Conservation (phyloP, 2,113 vertebrate species). For the Eclectus roratus region DNA sequence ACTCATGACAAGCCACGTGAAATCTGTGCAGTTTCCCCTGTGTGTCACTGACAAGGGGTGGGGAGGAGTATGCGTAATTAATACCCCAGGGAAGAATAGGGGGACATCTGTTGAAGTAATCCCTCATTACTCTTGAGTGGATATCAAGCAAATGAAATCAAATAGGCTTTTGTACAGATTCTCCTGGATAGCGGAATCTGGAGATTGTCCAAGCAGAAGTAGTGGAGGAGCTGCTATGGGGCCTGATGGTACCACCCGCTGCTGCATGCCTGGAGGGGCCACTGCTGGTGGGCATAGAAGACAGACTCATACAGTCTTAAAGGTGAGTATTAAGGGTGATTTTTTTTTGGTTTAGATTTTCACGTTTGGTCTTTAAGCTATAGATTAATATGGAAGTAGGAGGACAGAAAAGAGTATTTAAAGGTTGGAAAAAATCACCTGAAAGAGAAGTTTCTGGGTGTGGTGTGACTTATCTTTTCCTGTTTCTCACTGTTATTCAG, state of each 20-base stretch:
- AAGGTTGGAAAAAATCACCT: conserved; percentile 38
- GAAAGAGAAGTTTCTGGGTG: conserved; percentile 11
- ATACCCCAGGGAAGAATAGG: not conserved
- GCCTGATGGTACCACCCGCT: not conserved
- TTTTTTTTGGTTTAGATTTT: not conserved
- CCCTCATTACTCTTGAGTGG: not conserved
- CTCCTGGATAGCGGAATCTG: not conserved
- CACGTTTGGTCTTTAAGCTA: not conserved
- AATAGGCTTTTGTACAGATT: not conserved
- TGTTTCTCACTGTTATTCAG: conserved; percentile 35
- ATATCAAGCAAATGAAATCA: not conserved
- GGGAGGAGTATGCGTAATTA: not conserved
- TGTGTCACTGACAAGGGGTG: not conserved
- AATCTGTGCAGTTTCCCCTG: not conserved
- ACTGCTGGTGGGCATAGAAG: not conserved
- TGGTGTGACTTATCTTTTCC: conserved; percentile 48
- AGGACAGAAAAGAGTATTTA: not conserved
- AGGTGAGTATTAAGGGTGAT: not conserved
- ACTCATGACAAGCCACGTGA: not conserved
- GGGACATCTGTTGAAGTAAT: not conserved
- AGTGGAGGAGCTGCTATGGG: not conserved
- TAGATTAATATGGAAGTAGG: not conserved
- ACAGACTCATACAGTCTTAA: not conserved
- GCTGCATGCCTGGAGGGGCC: not conserved
- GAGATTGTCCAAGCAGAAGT: not conserved